Conservation (phyloP, 2,797 vertebrate genomes). For the Pagetopsis macropterus region DNA sequence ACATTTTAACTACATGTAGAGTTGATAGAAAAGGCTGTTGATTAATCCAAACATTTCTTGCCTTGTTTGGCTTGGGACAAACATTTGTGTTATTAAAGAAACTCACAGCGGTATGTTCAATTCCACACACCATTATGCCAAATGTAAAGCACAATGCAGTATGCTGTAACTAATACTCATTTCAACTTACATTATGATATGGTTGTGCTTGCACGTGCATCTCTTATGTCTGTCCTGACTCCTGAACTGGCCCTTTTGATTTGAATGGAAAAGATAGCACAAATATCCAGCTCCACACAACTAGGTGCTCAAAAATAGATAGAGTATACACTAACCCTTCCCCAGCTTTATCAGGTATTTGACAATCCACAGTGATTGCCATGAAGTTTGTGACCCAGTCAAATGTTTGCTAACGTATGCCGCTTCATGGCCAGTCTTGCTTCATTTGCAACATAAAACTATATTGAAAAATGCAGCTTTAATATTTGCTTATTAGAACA, state of each 20-base stretch:
- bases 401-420: neutral
- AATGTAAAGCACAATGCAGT: neutral
- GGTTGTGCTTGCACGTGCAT: neutral
- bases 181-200: neutral
- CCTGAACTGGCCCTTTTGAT: neutral
- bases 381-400: neutral
- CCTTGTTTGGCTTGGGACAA: neutral
- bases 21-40: neutral
- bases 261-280: neutral
- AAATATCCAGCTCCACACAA: neutral
- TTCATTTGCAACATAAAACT: conserved; percentile 3
- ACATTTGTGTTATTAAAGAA: neutral
- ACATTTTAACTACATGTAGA: neutral
- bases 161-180: neutral
- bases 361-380: neutral
- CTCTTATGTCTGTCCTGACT: neutral
- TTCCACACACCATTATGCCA: neutral
- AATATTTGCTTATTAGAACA: conserved; percentile 9
- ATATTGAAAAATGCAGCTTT: neutral
- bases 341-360: neutral
- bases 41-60: neutral
- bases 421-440: neutral
- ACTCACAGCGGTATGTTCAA: too few relatives aligned
- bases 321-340: too few relatives aligned
- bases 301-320: neutral